Conservation (phyloP, 2,888 invertebrate species). For the Atethmia centrago region DNA sequence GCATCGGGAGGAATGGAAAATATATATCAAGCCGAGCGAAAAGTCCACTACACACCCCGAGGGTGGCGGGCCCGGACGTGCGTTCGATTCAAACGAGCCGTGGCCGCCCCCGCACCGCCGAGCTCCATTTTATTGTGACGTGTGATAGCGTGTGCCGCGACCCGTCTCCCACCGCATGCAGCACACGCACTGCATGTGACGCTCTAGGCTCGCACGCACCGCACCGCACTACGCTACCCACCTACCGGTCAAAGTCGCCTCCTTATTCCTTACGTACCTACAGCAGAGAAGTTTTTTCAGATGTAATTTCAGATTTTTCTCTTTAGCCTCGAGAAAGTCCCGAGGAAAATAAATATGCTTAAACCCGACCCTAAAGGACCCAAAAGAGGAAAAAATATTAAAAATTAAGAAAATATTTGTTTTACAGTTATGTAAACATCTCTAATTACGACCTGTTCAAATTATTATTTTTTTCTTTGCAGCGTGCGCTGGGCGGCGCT, state of each 20-base stretch:
- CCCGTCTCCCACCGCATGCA: conserved; percentile 34
- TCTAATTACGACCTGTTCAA: conserved; percentile 90
- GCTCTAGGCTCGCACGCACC: conserved; percentile 31
- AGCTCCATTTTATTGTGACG: conserved; percentile 73
- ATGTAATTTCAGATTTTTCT: conserved; percentile 86
- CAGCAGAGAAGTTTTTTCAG: conserved; percentile 74
- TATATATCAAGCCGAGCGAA: conserved; percentile 90
- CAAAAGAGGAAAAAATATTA: conserved; percentile 86
- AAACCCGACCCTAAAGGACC: conserved; percentile 84
- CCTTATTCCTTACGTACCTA: conserved; percentile 52
- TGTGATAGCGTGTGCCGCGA: conserved; percentile 61
- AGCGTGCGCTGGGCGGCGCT: conserved; percentile 81
- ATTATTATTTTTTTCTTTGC: conserved; percentile 89
- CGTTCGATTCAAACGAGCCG: conserved; percentile 89
- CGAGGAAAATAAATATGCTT: conserved; percentile 88
- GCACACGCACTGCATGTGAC: conserved; percentile 38
- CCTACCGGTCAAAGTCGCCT: conserved; percentile 37
- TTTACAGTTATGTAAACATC: conserved; percentile 90
- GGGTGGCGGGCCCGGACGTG: conserved; percentile 87
- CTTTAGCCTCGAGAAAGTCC: conserved; percentile 81
- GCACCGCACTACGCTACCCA: conserved; percentile 13
- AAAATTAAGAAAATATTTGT: conserved; percentile 90
- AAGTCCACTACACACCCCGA: conserved; percentile 89
- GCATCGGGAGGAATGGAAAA: conserved; percentile 89
- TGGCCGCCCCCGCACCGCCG: conserved; percentile 76